These are phyloP conservation scores for Neocrepidodera transversa DNA, from an alignment of 2,888 invertebrate genomes.

Conservation along the genomic window DNA sequence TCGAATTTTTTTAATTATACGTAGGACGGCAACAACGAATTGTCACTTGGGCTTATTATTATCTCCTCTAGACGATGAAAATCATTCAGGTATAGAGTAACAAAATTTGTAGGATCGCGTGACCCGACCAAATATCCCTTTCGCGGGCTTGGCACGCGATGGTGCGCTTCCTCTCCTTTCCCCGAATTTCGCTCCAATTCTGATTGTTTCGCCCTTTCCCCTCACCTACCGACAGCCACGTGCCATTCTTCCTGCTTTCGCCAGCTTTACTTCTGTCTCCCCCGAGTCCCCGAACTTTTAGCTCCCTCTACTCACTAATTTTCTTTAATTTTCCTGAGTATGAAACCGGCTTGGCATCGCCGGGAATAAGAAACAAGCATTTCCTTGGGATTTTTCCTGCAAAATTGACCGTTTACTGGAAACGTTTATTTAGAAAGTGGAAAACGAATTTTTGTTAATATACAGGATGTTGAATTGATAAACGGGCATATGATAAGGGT, in stretches of 20 bases:
- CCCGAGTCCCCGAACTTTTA: neutral
- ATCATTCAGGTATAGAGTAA: slow-evolving; percentile 47
- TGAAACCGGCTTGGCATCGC: neutral
- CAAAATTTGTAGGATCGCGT: slow-evolving; percentile 56
- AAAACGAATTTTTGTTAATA: no score
- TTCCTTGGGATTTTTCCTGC: neutral
- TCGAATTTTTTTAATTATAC: neutral
- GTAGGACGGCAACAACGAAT: neutral
- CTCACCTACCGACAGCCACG: slow-evolving; percentile 33
- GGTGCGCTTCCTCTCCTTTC: slow-evolving; percentile 50
- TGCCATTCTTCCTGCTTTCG: slow-evolving; percentile 51
- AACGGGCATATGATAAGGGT: no score
- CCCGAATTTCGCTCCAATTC: slow-evolving; percentile 47
- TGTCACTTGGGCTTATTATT: slow-evolving; percentile 43
- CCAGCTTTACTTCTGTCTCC: slow-evolving; percentile 4
- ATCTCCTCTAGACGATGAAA: slow-evolving; percentile 30
- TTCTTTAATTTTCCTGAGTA: slow-evolving; percentile 9
- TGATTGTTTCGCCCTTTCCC: slow-evolving; percentile 49
- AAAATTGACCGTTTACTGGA: no score
- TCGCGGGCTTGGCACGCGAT: slow-evolving; percentile 54
- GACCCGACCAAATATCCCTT: slow-evolving; percentile 54
- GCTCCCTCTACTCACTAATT: neutral
- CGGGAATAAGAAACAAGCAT: neutral
- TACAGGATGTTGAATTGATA: no score
- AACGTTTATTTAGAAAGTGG: no score